A percentile compares a stretch with the other conserved stretches of the same genome.
These are phyloP conservation scores for Antechinus flavipes DNA, from an alignment of 2,113 vertebrate species.

Conservation along the genomic window DNA sequence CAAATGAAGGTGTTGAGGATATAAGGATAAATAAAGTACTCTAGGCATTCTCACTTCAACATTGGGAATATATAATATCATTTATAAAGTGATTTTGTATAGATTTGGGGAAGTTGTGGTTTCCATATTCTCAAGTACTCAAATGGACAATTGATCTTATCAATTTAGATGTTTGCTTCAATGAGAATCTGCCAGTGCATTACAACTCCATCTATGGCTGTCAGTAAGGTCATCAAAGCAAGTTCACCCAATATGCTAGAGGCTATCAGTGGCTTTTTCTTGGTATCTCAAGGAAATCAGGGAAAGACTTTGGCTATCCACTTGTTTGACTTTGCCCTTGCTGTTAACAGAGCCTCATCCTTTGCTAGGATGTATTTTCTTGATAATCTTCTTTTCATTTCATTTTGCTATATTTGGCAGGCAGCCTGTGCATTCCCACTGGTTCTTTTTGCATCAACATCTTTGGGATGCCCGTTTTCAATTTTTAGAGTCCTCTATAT, in stretches of 20 bases:
- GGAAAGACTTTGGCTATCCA: neutral
- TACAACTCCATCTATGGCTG: neutral
- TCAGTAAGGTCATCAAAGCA: neutral
- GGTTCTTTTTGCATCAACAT: neutral
- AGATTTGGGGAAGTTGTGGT: neutral
- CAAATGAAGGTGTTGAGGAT: neutral
- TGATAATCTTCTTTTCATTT: neutral
- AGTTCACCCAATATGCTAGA: neutral
- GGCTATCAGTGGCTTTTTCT: neutral
- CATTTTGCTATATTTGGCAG: neutral
- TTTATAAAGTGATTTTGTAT: neutral
- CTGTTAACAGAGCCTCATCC: neutral
- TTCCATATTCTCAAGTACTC: neutral
- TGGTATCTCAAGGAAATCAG: neutral
- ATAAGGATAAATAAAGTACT: no score
- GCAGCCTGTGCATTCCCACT: neutral
- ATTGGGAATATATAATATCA: neutral
- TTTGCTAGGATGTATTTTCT: neutral
- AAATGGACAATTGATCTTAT: neutral
- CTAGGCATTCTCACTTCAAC: neutral
- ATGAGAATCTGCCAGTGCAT: neutral
- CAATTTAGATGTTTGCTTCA: neutral
- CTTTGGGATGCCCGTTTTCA: neutral
- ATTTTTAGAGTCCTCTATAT: neutral
- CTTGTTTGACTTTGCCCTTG: neutral